Conservation (phyloP, 2,888 invertebrate species). For the Anodontia alba region DNA sequence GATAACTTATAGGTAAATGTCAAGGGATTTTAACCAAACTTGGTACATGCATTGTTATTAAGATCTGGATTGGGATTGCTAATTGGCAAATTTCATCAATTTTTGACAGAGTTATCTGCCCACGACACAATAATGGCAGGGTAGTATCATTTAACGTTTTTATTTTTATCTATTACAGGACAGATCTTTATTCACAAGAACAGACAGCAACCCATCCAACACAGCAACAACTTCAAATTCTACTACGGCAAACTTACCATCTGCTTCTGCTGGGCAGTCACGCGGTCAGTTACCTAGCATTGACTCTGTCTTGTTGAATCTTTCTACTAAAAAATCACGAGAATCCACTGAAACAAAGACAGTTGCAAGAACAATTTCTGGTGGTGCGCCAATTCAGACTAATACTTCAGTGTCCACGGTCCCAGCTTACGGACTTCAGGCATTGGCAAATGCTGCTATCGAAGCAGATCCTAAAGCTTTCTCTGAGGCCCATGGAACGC, state of each 20-base stretch:
- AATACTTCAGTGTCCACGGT: conserved; percentile 22
- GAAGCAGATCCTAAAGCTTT: conserved; percentile 58
- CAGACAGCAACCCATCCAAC: conserved; percentile 39
- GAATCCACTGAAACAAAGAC: conserved; percentile 29
- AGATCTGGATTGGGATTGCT: too few relatives aligned
- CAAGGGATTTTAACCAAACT: too few relatives aligned
- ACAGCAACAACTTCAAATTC: conserved; percentile 33
- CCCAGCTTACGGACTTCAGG: conserved; percentile 55
- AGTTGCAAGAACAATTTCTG: not conserved
- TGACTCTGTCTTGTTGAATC: conserved; percentile 59
- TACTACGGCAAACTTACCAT: not conserved
- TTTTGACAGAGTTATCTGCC: too few relatives aligned
- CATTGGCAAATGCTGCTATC: conserved; percentile 61
- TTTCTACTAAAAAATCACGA: conserved; percentile 55
- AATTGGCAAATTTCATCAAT: too few relatives aligned
- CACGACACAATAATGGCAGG: too few relatives aligned
- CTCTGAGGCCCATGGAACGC: conserved; percentile 21
- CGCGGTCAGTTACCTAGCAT: conserved; percentile 54
- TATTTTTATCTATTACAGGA: conserved; percentile 26
- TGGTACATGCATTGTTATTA: too few relatives aligned
- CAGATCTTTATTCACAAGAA: conserved; percentile 35
- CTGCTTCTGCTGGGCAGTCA: conserved; percentile 19
- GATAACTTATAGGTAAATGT: too few relatives aligned
- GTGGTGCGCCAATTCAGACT: not conserved
- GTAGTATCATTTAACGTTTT: too few relatives aligned